Conservation (phyloP, 2,888 invertebrate genomes). For the Sinelater perroti region DNA sequence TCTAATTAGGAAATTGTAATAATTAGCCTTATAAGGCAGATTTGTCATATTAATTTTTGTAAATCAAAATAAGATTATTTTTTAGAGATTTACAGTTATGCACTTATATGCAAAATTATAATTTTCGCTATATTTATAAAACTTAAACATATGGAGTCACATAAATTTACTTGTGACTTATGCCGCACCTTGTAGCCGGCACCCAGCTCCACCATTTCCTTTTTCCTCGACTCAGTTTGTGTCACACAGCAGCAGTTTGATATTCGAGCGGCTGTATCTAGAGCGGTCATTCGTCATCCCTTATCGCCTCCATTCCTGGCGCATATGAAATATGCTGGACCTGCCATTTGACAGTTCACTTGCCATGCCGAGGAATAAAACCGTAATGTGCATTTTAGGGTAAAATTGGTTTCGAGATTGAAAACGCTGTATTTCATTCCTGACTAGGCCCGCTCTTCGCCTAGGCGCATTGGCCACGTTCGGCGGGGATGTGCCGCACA, state of each 20-base stretch:
- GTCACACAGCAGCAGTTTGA: conserved; percentile 11
- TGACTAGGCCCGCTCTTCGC: neutral
- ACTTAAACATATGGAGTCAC: too few relatives aligned
- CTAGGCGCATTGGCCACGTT: too few relatives aligned
- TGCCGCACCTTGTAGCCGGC: too few relatives aligned
- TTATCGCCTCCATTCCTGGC: conserved; percentile 35
- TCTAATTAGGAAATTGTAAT: too few relatives aligned
- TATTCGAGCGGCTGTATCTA: conserved; percentile 30
- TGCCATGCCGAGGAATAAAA: conserved; percentile 30
- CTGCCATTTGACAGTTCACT: conserved; percentile 36
- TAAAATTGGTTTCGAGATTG: conserved; percentile 33
- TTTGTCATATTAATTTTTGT: too few relatives aligned
- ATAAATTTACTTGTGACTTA: too few relatives aligned
- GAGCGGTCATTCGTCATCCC: conserved; percentile 32
- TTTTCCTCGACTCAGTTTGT: conserved; percentile 12
- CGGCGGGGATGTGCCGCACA: conserved; percentile 13
- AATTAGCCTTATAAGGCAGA: too few relatives aligned
- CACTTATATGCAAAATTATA: too few relatives aligned
- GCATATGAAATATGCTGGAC: conserved; percentile 36
- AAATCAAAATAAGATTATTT: too few relatives aligned
- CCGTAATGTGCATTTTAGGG: conserved; percentile 30
- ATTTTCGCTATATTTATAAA: too few relatives aligned
- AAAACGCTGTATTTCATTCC: conserved; percentile 21
- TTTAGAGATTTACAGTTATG: too few relatives aligned
- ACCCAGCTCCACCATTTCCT: conserved; percentile 17